These are phyloP conservation scores for Elysia crispata DNA, from an alignment of 2,888 invertebrate species.

Conservation along the genomic window DNA sequence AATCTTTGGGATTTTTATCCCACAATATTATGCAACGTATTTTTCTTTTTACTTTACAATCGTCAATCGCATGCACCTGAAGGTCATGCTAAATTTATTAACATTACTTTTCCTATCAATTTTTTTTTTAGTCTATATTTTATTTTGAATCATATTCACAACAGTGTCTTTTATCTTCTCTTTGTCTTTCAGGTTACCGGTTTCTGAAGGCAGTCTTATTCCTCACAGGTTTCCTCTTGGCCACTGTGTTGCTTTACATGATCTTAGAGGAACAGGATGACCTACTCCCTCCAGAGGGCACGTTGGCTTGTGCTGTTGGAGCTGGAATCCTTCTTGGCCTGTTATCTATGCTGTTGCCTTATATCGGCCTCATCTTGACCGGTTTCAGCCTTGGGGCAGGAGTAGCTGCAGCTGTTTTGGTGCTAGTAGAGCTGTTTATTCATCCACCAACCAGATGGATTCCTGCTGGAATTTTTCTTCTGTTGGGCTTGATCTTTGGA, in stretches of 20 bases:
- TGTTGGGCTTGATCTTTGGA: conserved; percentile 84
- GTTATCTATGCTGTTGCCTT: conserved; percentile 89
- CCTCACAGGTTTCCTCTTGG: conserved; percentile 91
- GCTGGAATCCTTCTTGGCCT: conserved; percentile 88
- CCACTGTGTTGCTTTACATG: conserved; percentile 87
- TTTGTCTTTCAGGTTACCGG: conserved; percentile 85
- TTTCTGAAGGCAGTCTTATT: conserved; percentile 93
- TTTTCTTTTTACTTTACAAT: no score
- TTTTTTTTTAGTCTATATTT: no score
- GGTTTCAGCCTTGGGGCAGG: conserved; percentile 87
- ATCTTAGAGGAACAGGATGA: conserved; percentile 87
- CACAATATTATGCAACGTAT: no score
- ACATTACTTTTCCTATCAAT: no score
- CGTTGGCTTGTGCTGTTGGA: conserved; percentile 84
- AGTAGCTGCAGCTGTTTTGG: conserved; percentile 71
- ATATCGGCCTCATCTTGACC: conserved; percentile 89
- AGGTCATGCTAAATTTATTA: no score
- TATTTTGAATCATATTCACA: no score
- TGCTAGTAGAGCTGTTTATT: conserved; percentile 80
- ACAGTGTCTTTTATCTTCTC: no score
- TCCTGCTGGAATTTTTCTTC: conserved; percentile 84
- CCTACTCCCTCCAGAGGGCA: conserved; percentile 84
- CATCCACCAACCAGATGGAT: conserved; percentile 84
- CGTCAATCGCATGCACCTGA: no score
- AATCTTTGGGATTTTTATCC: no score